Evolutionary conservation across 2,113 vertebrate genomes (phyloP), one percentile per base, ranked within the genome.

Genomic region (Synodontis membranacea): DNA sequence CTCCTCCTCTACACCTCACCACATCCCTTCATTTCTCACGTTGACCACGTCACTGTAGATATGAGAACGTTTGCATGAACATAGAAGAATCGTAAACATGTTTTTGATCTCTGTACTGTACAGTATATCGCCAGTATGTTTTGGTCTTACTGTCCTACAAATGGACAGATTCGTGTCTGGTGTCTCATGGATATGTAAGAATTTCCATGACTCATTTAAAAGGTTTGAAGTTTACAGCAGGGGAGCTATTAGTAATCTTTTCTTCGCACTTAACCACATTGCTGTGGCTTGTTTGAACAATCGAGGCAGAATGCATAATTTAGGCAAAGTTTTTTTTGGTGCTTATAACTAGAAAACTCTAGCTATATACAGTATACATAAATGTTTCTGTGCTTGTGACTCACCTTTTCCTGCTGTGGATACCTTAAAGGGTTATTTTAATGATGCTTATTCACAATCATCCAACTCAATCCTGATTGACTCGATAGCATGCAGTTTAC

Each of bases 41-140:
- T 82, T 64, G 66, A 64, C 84, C 74, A 70, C 58, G 25, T 79
- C 84, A 86, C 58, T 50, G 34, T 34, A 82, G 60, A 64, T 83
- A 50, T 83, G 21, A 52, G 25, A 60, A 44, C 60, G 19, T 28
- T 37, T 54, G 2, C 10, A 72, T 52, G 44, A 58, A 31, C 68
- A 46, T n/a, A 9, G 72, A 23, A 74, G 54, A 81, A 85, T 11
- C 50, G n/a, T 31, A 76, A 48, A 50, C 46, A 1, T n/a, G 14
- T 7, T 52, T 50, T 78, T 34, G 50, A 4, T 52, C 50, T 52
- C 15, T 52, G 19, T 52, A 14, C 48, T 14, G 12, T 50, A 50
- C 14, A 50, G 48, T 11, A 50, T 14, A 14, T 50, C 48, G 12
- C 15, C 15, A 2, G 12, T 50, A 12, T 50, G 48, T 5, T 50